Percentiles rank a stretch among this genome's conserved stretches.
These are phyloP conservation scores for Lepidocyrtinus sp. DNA, from an alignment of 2,888 invertebrate species.

Conservation along the genomic window DNA sequence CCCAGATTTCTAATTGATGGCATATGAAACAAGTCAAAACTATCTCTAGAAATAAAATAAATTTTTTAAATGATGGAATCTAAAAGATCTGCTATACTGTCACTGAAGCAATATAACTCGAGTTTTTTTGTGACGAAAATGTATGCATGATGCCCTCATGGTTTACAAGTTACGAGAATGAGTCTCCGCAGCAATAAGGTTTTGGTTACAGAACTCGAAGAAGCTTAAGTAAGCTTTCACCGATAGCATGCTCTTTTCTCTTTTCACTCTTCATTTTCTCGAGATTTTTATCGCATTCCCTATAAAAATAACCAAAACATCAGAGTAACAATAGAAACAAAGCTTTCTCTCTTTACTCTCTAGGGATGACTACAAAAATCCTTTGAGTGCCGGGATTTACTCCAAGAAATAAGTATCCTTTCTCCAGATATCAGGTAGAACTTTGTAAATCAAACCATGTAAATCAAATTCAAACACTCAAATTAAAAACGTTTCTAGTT, in stretches of 20 bases:
- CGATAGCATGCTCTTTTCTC: not conserved
- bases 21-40: too few relatives aligned
- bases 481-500: not conserved
- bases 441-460: not conserved
- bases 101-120: not conserved
- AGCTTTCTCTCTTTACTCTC: slow-evolving; percentile 25
- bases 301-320: slow-evolving; percentile 17
- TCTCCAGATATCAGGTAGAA: slow-evolving; percentile 9
- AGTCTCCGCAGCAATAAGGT: not conserved
- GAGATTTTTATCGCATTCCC: slow-evolving; percentile 54
- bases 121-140: not conserved
- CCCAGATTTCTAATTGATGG: too few relatives aligned
- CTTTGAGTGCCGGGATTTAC: slow-evolving; percentile 59
- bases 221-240: not conserved
- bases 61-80: not conserved
- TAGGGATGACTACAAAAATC: slow-evolving; percentile 51
- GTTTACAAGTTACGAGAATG: not conserved
- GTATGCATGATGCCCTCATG: not conserved
- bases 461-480: not conserved
- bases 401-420: slow-evolving; percentile 39
- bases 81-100: not conserved
- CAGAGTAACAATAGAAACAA: not conserved
- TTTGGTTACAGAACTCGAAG: not conserved
- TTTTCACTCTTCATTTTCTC: not conserved
- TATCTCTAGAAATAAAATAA: too few relatives aligned